Evolutionary conservation across 2,888 invertebrate species (phyloP), one percentile per base, ranked within the genome.

Genomic region (Carpatolechia fugitivella): DNA sequence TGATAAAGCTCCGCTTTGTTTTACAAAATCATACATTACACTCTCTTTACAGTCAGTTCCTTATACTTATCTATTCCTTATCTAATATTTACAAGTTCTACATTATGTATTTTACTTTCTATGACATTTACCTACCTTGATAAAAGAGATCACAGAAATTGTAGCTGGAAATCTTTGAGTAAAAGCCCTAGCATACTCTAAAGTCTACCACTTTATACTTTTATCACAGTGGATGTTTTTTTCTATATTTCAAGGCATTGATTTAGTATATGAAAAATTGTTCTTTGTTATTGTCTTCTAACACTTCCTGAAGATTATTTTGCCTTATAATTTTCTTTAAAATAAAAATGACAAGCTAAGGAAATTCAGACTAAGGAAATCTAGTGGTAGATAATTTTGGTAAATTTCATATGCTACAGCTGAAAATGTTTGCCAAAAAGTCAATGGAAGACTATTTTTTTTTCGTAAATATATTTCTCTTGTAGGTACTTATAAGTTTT

Each of bases 91-190:
- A 89, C 89, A 87, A 76, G 76, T 74, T 76, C 71, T 73, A 78
- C 78, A 80, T 76, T 16, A 46, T n/a, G 29, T 31, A 44, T 38
- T 70, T 82, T 79, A 69, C 74, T 82, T 71, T 80, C 80, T 84
- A 82, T 83, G 82, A 80, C 78, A 82, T 84, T 82, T 83, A 85
- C 75, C 83, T 88, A 88, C 77, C 85, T 83, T 82, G 85, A 86
- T 89, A 85, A 83, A 84, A 90, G 91, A 91, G 91, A 91, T 91
- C 91, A 91, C 91, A 91, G 91, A 91, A 90, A 90, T 90, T 89
- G 90, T 90, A 90, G 91, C 90, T 90, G 90, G 89, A 90, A 90
- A 90, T 88, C 83, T 87, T 87, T 80, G 84, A 85, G 85, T 88
- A 82, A 82, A 82, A 80, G 78, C 76, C 79, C 85, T 87, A 86